Base-by-base conservation (phyloP, 2,797 vertebrate genomes). In the Hemitrygon akajei region DNA sequence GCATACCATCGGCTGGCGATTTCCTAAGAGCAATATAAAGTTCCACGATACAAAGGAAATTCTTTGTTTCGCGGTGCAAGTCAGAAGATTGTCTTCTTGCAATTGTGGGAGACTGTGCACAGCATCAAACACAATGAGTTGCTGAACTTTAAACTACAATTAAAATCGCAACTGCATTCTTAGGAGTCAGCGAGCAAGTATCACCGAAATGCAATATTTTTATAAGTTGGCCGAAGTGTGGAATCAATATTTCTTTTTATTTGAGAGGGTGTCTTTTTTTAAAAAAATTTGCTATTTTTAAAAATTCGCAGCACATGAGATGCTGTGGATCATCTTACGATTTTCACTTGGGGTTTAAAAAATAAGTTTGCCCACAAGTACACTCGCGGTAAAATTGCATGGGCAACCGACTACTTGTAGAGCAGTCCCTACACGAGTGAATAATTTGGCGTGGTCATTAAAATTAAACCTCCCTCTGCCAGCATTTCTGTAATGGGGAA, bases 401-500 rank as follows among this genome's bases (percentile, higher is more conserved):
- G 0, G 94, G 89, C 71, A 94, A 91, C 40, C 91, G 93, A 95
- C 93, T 94, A 94, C 93, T 94, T 92, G 89, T 47, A 40, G 63
- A 27, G 66, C 27, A 11, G 40, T 14, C 20, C 95, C 93, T 95
- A 27, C 95, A 95, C 95, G 95, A 95, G 94, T 18, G 94, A 95
- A 93, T 95, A 95, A 86, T 95, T 91, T 94, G 94, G 95, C 95
- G 95, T 94, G 93, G 58, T 94, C 94, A 93, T 7, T 94, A 94
- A 94, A 94, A 95, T 93, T 94, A 95, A 96, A 95, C 94, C 94
- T 95, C 95, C 94, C 94, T 94, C 94, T 22, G 79, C 94, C 94
- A 94, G 94, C 94, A 94, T 95, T 94, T 94, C 94, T 95, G 95
- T 95, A 94, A 94, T 94, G 95, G 94, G 95, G 95, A 94, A 30